Evolutionary conservation across 2,797 vertebrate genomes (phyloP), one percentile per base, ranked within the genome.

Genomic region (Typhlichthys subterraneus): DNA sequence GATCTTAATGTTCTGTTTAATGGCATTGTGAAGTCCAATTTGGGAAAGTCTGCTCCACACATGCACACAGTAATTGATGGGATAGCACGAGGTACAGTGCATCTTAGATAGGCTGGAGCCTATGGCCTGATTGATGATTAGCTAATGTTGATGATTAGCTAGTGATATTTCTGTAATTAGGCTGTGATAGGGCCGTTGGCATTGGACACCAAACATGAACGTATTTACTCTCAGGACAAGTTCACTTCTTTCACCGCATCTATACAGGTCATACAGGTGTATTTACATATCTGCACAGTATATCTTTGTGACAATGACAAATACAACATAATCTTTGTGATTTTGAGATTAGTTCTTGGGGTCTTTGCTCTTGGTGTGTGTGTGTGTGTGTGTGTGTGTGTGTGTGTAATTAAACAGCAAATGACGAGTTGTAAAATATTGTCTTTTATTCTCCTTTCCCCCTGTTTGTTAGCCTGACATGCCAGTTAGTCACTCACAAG

Each of bases 1-100:
- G 68, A 55, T 65, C 78, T 74, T 87, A 84, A 82, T 85, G 61
- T 75, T 73, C 77, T 80, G 81, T 80, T 70, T 5, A 77, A 79
- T 82, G 75, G 77, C 52, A 0, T 5, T n/a, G 10, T 75, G 65
- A 73, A 33, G 6, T 38, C 82, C 82, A 84, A 76, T 45, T 17
- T 57, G 77, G 76, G 74, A 63, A 67, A 65, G 68, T 73, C 78
- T 65, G 53, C 47, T 63, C 71, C 79, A 70, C 49, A 66, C 72
- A 70, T 49, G 59, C 63, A 33, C 19, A 55, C 8, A 51, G 65
- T 59, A 79, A 63, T 70, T 65, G 69, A 52, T 68, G 69, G 46
- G 56, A 49, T 19, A 13, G 65, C 38, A 56, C 57, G 72, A 62
- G 45, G 47, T 69, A 62, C 3, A 0, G 47, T 51, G 57, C 5